Base-by-base conservation (phyloP, 2,888 invertebrate species). In the Temnothorax rugatulus region DNA sequence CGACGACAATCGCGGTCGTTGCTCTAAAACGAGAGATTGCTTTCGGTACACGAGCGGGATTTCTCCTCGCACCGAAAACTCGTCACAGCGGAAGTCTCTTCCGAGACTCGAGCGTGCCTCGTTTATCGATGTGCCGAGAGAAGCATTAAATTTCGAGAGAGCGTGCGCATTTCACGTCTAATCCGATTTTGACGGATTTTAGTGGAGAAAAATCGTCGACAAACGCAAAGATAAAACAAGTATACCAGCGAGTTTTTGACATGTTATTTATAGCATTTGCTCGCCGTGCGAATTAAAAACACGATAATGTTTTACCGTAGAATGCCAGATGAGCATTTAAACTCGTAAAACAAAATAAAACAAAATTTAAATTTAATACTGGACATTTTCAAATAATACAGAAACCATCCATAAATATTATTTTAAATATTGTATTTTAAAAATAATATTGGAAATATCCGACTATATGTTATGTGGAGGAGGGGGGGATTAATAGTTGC, bases 121-220 rank as follows among this genome's bases (percentile, higher is more conserved):
- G 34, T 47, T 79, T 47, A 79, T 50, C 38, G 47, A 69, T 34
- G 38, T 57, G 11, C 44, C 57, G 29, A 38, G 13, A 44, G 8
- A 38, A 50, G 38, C 41, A 21, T 81, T 47, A 57, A 18, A 38
- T 15, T 47, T 47, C 21, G 15, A 54, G 21, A 47, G 34, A 18
- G 13, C 52, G 34, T n/a, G 66, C 41, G 38, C 21, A 18, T 59
- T 57, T 59, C 52, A 21, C n/a, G 41, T 59, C 59, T 68, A 69
- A 34, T 21, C 18, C 54, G 25, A 81, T 38, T 81, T 59, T 71
- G 66, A 79, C 29, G 44, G n/a, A 69, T 44, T 44, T 29, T 15
- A 44, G 44, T 8, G 44, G 13, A n/a, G 34, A 75, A 47, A 75
- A 34, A 47, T 75, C 34, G 15, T 34, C 21, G 44, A 21, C n/a